Evolutionary conservation across 2,113 vertebrate species (phyloP), one percentile per base, ranked within the genome.

Genomic region (Pundamilia nyererei): DNA sequence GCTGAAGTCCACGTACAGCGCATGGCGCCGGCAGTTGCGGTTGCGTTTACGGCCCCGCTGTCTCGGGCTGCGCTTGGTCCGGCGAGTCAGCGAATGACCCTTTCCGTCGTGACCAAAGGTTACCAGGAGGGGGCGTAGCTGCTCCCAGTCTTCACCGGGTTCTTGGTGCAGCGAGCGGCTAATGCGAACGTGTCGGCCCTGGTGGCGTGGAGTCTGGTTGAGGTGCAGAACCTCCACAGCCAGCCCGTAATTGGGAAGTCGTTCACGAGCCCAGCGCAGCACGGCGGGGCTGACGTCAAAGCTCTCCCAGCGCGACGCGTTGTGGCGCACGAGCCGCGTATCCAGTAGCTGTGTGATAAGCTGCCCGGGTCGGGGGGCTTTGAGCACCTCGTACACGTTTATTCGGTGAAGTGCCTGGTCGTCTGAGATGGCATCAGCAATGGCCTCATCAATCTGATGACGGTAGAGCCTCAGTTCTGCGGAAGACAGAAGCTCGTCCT

Each of bases 201-300:
- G 97, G 90, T 97, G 97, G 24, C 75, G 94, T 9, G 94, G 95
- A 17, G 96, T 90, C n/a, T 93, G 95, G 95, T 97, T 96, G 85
- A 99, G 97, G 95, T 98, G 97, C 81, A 96, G 94, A 56, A 98
- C 98, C 96, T 99, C 98, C 70, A 99, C 96, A 5, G 97, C 98
- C 93, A 99, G 95, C 85, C 99, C 99, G 24, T 99, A 97, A 94
- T 99, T 99, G 4, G 98, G 98, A 86, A 96, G 96, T 83, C 96
- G 97, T 86, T 98, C 97, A 13, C 88, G 97, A 92, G 98, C 99
- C 99, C 99, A 99, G 83, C 98, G 98, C 95, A 98, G 95, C 93
- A 99, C 97, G 1, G 99, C 98, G 1, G 98, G 98, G 95, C 99
- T 99, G 92, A 99, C 99, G 85, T 99, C 99, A 38, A 99, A 99